Base-by-base conservation (phyloP, 2,113 vertebrate genomes). In the Gambusia affinis region DNA sequence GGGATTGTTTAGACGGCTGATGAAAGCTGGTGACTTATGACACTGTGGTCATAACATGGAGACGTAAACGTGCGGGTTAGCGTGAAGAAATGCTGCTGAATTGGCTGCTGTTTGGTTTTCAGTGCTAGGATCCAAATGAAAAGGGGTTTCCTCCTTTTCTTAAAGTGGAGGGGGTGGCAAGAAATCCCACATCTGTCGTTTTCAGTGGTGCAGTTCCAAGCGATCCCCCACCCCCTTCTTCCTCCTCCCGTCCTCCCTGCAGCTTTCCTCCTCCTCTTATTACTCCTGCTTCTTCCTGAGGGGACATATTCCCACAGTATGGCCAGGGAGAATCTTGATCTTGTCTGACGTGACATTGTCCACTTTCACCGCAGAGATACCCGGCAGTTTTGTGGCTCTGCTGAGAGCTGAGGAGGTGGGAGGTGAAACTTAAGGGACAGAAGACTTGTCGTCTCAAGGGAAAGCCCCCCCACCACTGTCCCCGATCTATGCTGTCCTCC, bases 21-120 rank as follows among this genome's bases (percentile, higher is more conserved):
- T 78, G 78, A 85, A 89, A 82, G 83, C 75, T n/a, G 83, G 79
- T 88, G 90, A 91, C 90, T 89, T 74, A 87, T 89, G 74, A 80
- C 78, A 84, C 84, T 70, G 80, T 80, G 87, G 89, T 90, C 92
- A 94, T 81, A 94, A 92, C 91, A 93, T 8, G 8, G 75, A 70
- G 78, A 78, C n/a, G 81, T 79, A 81, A 82, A 61, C 70, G 89
- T 91, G 82, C 47, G 67, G 85, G 92, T 73, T 3, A 42, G 75
- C 70, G 78, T 73, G 29, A 66, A 70, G 76, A 75, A 86, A 83
- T 31, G 70, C 42, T 71, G 31, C 57, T 67, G n/a, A 78, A 85
- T 77, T 71, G 75, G 79, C 80, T 79, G 74, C 87, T 85, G 85
- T 85, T 73, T 89, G 29, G 79, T 76, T 87, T 85, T 89, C 67